These are phyloP conservation scores for Ooceraea biroi DNA, from an alignment of 1,140 invertebrate species.

Conservation along the genomic window DNA sequence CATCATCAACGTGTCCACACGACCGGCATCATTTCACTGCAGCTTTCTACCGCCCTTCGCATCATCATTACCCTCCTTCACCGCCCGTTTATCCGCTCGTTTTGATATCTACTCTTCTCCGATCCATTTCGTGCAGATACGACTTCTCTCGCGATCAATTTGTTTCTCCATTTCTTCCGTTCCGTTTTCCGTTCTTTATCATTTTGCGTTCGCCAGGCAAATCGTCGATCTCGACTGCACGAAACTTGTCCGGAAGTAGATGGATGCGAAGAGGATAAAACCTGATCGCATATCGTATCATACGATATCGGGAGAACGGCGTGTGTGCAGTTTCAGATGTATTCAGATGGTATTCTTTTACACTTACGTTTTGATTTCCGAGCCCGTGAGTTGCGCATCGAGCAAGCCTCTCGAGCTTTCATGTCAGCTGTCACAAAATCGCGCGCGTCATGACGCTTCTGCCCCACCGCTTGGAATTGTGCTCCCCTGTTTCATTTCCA, in stretches of 20 bases:
- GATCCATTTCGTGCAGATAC: background rate
- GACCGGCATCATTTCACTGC: constrained; percentile 35
- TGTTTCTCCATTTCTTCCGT: background rate
- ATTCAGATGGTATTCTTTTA: background rate
- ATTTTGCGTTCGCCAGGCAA: background rate
- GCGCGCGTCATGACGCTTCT: background rate
- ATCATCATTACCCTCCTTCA: background rate
- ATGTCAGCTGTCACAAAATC: constrained; percentile 4
- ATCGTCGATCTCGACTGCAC: constrained; percentile 21
- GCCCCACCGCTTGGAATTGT: background rate
- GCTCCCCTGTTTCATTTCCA: background rate
- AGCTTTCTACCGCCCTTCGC: constrained; percentile 27
- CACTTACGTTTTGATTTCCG: background rate
- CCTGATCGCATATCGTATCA: constrained; percentile 4
- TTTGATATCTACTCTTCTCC: background rate
- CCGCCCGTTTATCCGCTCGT: background rate
- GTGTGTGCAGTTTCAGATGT: background rate
- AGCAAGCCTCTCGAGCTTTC: background rate
- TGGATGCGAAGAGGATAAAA: background rate
- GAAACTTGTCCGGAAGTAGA: background rate
- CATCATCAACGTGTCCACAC: constrained; percentile 47
- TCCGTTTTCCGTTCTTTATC: background rate
- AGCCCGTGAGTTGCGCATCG: background rate
- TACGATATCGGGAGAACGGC: constrained; percentile 2
- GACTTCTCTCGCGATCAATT: background rate